Evolutionary conservation across 2,888 invertebrate genomes (phyloP).

Genomic region (Acholoe squamosa): DNA sequence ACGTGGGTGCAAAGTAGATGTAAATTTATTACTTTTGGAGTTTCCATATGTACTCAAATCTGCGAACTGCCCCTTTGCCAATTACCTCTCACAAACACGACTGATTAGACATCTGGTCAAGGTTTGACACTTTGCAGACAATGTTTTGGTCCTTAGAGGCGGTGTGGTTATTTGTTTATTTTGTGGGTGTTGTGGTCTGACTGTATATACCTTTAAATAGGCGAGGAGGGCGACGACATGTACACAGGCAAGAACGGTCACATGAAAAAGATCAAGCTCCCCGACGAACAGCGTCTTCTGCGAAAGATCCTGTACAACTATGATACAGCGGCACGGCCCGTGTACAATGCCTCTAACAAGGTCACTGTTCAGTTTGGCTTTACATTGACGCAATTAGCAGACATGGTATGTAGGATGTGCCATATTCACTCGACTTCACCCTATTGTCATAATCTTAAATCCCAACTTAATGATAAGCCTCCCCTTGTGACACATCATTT

Average conservation of each 20-base stretch:
- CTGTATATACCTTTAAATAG: slow-evolving; percentile 1
- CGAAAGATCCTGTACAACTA: slow-evolving; percentile 78
- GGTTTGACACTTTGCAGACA: background rate
- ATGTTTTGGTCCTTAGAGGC: background rate
- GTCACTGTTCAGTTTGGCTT: slow-evolving; percentile 82
- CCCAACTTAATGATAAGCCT: too few species aligned
- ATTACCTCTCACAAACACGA: too few species aligned
- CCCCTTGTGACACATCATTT: too few species aligned
- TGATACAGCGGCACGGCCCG: slow-evolving; percentile 81
- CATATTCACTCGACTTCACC: background rate
- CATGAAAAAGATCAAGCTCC: slow-evolving; percentile 67
- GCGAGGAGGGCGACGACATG: background rate
- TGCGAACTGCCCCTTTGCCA: too few species aligned
- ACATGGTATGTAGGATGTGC: slow-evolving; percentile 78
- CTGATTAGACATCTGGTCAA: too few species aligned
- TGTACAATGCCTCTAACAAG: slow-evolving; percentile 81
- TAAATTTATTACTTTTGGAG: too few species aligned
- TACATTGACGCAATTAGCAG: slow-evolving; percentile 81
- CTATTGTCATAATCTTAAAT: too few species aligned
- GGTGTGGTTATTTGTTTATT: background rate
- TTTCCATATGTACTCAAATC: too few species aligned
- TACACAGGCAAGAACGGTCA: background rate
- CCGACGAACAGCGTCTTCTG: slow-evolving; percentile 82
- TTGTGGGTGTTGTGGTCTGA: slow-evolving; percentile 17
- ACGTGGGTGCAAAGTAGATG: too few species aligned